Evolutionary conservation across 30 jellyfish, hydroid and myxozoan genomes (phyloP).

Genomic region (Calvadosia cruxmelitensis): DNA sequence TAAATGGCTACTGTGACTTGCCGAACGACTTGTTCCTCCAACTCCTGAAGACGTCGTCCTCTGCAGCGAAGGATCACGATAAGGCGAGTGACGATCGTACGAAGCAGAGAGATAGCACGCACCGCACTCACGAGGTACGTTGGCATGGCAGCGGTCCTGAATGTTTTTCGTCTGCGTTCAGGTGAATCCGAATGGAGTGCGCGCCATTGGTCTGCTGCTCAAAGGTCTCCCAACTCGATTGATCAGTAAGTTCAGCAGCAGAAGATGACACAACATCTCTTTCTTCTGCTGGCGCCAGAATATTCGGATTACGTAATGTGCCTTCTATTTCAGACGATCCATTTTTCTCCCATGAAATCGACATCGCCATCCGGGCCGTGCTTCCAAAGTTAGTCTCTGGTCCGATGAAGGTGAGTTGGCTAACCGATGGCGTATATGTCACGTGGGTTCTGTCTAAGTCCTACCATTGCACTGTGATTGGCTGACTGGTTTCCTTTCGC

Average conservation of each 20-base stretch:
- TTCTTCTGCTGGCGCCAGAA: too few species aligned
- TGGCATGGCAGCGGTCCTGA: too few species aligned
- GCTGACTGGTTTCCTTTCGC: too few species aligned
- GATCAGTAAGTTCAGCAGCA: slow-evolving; percentile 27
- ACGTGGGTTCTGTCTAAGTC: neutral
- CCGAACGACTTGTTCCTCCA: slow-evolving; percentile 26
- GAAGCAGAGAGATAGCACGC: too few species aligned
- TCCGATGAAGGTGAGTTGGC: slow-evolving; percentile 69
- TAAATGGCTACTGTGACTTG: slow-evolving; percentile 18
- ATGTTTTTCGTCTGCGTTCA: too few species aligned
- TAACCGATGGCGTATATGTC: neutral
- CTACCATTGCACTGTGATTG: neutral
- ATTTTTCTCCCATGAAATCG: slow-evolving; percentile 16
- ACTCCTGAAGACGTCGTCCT: slow-evolving; percentile 38
- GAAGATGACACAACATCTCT: neutral
- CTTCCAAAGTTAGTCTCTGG: slow-evolving; percentile 47
- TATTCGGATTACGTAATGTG: too few species aligned
- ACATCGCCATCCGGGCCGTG: slow-evolving; percentile 34
- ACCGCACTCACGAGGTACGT: too few species aligned
- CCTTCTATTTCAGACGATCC: slow-evolving; percentile 17
- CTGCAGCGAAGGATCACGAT: slow-evolving; percentile 73
- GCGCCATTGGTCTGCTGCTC: slow-evolving; percentile 89
- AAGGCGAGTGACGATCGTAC: slow-evolving; percentile 20
- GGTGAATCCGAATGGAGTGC: slow-evolving; percentile 92
- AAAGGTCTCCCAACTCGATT: slow-evolving; percentile 29